These are phyloP conservation scores for Myrmophylax atrothorax DNA, from an alignment of 2,113 vertebrate genomes.

Conservation along the genomic window DNA sequence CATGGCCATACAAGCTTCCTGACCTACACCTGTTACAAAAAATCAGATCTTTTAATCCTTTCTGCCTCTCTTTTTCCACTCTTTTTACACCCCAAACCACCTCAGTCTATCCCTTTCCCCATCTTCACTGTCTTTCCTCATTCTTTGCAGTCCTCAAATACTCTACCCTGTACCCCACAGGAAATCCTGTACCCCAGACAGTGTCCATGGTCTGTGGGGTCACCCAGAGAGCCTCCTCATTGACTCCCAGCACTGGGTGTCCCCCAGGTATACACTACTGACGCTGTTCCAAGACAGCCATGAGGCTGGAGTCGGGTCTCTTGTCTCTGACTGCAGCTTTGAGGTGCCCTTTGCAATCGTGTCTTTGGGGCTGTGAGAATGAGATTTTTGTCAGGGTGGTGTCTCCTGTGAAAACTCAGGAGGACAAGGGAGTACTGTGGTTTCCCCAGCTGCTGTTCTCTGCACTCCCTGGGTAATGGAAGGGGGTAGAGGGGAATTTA, in stretches of 20 bases:
- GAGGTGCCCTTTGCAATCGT: fast-evolving
- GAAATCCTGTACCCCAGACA: neutral
- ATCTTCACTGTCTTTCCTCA: neutral
- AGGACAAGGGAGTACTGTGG: neutral
- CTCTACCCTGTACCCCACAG: neutral
- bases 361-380: neutral
- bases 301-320: fast-evolving
- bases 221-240: neutral
- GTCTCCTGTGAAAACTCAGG: neutral
- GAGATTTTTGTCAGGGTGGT: neutral
- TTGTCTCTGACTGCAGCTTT: neutral
- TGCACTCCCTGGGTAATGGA: neutral
- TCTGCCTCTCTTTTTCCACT: neutral
- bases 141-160: neutral
- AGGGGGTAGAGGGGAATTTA: neutral
- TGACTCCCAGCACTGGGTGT: neutral
- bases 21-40: neutral
- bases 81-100: neutral
- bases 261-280: no score
- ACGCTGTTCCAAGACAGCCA: neutral
- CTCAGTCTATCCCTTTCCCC: neutral
- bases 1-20: neutral
- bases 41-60: neutral
- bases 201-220: no score
- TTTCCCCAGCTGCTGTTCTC: neutral